A percentile compares a stretch with the other conserved stretches of the same genome.
Evolutionary conservation across 2,113 vertebrate genomes (phyloP).

Genomic region (Paradisaea rubra): DNA sequence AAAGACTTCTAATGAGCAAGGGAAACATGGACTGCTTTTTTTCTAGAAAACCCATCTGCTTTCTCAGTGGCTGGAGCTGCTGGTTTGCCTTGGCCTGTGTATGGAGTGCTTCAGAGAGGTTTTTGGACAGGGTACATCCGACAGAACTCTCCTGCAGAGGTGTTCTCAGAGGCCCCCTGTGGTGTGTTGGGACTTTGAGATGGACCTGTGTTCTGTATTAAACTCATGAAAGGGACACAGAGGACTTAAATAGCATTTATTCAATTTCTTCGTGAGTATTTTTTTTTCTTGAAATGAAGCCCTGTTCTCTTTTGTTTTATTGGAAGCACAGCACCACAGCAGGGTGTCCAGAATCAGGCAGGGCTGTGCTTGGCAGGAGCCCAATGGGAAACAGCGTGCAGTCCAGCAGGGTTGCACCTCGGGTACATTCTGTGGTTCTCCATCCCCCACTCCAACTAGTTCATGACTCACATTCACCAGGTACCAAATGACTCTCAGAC

Average conservation of each 20-base stretch:
- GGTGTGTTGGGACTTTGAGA: neutral
- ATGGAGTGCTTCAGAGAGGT: neutral
- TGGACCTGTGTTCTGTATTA: neutral
- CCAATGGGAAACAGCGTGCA: neutral
- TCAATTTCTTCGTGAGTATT: neutral
- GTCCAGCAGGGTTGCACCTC: neutral
- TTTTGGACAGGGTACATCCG: neutral
- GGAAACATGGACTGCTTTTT: neutral
- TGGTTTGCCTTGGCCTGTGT: neutral
- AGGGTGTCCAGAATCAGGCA: neutral
- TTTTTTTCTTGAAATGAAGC: neutral
- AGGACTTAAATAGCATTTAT: neutral
- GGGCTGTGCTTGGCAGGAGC: neutral
- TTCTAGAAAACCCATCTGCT: neutral
- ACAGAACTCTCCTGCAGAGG: neutral
- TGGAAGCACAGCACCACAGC: constrained; percentile 12
- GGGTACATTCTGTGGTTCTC: neutral
- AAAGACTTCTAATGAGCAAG: neutral
- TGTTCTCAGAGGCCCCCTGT: neutral
- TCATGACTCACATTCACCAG: neutral
- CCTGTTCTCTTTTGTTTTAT: constrained; percentile 15
- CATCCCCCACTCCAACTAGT: neutral
- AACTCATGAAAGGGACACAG: neutral
- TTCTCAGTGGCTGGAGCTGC: neutral
- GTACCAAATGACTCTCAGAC: neutral